Evolutionary conservation across 2,113 vertebrate genomes (phyloP).

Genomic region (Engraulis encrasicolus): DNA sequence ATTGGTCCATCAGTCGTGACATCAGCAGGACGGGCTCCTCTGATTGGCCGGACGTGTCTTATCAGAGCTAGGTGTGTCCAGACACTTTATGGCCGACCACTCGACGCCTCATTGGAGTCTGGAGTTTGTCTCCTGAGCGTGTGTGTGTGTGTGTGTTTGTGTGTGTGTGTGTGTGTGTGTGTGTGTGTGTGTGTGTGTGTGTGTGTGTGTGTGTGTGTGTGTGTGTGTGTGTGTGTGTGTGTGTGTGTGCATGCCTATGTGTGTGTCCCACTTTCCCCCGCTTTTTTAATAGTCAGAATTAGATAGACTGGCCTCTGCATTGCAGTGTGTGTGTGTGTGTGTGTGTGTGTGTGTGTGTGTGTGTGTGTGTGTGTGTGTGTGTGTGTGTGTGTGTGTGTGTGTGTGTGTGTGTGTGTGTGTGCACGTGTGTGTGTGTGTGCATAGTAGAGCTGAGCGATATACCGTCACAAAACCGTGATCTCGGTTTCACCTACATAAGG

Average conservation of each 20-base stretch:
- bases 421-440: too few species aligned
- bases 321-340: not conserved
- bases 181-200: not conserved
- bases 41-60: too few species aligned
- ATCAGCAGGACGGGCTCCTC: too few species aligned
- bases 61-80: not conserved
- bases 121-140: not conserved
- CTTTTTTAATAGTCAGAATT: too few species aligned
- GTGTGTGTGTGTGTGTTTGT: not conserved
- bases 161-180: not conserved
- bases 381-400: not conserved
- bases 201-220: not conserved
- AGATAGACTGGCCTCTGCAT: too few species aligned
- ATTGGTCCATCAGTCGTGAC: too few species aligned
- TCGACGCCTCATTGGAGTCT: too few species aligned
- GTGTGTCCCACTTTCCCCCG: not conserved
- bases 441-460: too few species aligned
- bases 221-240: not conserved
- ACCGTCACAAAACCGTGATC: too few species aligned
- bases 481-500: too few species aligned
- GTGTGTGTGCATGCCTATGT: too few species aligned
- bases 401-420: not conserved
- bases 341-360: not conserved
- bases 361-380: not conserved
- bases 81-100: not conserved